Evolutionary conservation across 1,140 invertebrate genomes (phyloP).

Genomic region (Pomacea maculata): DNA sequence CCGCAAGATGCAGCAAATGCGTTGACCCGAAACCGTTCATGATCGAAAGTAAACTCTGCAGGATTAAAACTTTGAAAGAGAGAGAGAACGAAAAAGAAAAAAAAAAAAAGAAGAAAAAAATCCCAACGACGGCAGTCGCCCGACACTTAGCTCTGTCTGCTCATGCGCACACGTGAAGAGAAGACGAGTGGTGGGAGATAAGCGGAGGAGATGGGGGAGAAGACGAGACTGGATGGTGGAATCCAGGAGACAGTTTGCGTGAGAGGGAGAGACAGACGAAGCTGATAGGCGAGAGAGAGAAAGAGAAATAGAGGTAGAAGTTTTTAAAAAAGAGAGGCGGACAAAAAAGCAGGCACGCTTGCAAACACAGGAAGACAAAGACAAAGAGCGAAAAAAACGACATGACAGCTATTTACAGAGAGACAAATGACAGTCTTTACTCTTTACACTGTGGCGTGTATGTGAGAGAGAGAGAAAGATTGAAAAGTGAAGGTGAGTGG

Average conservation of each 20-base stretch:
- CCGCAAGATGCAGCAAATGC: neutral
- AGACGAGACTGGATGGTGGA: neutral
- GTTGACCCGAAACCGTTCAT: neutral
- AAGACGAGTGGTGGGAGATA: neutral
- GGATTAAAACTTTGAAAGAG: neutral
- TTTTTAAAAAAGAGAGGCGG: neutral
- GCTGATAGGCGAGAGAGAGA: neutral
- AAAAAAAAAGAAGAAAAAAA: neutral
- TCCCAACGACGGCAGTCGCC: no score
- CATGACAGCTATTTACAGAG: no score
- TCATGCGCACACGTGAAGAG: neutral
- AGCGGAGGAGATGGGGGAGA: neutral
- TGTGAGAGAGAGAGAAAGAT: neutral
- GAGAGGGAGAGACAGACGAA: neutral
- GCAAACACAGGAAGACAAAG: neutral
- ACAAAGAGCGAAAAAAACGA: neutral
- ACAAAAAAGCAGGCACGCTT: neutral
- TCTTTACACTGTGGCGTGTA: no score
- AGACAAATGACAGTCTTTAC: neutral
- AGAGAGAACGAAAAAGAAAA: neutral
- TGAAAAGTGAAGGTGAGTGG: no score
- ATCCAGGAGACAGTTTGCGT: neutral
- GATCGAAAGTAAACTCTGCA: neutral
- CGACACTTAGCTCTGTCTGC: no score
- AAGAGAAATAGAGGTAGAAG: neutral